Conservation (phyloP, 2,888 invertebrate genomes). For the Drosophila demipolita region DNA sequence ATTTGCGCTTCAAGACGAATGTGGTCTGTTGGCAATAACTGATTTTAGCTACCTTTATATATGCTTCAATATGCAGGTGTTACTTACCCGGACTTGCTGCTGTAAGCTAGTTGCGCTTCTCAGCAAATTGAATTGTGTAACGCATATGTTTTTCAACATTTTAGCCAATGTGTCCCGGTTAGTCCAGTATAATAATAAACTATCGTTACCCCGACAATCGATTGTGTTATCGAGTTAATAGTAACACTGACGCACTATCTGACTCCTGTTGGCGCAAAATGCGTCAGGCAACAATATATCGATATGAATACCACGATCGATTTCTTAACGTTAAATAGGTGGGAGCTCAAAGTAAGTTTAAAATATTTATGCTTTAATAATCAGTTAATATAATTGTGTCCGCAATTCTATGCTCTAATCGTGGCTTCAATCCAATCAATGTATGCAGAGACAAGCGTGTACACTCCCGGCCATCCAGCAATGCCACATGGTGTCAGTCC, state of each 20-base stretch:
- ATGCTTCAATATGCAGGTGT: too few relatives aligned
- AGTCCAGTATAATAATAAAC: not conserved
- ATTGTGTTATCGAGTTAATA: not conserved
- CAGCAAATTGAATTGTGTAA: conserved; percentile 71
- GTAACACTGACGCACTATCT: not conserved
- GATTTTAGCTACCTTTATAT: not conserved
- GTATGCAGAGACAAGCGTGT: conserved; percentile 87
- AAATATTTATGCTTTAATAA: conserved; percentile 1
- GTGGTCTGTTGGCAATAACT: conserved; percentile 88
- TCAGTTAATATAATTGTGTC: not conserved
- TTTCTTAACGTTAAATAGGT: not conserved
- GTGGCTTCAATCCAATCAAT: conserved; percentile 86
- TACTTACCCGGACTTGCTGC: conserved; percentile 82
- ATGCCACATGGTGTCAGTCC: conserved; percentile 88
- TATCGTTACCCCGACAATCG: conserved; percentile 4
- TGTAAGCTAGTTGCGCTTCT: conserved; percentile 68
- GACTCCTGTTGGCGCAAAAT: conserved; percentile 8
- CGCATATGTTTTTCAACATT: conserved; percentile 78
- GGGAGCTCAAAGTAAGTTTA: conserved; percentile 7
- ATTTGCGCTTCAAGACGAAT: conserved; percentile 89
- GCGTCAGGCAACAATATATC: not conserved
- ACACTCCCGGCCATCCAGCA: conserved; percentile 88
- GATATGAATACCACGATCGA: not conserved
- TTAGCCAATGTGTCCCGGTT: conserved; percentile 33
- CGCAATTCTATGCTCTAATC: conserved; percentile 67